These are phyloP conservation scores for Odontesthes bonariensis DNA, from an alignment of 2,113 vertebrate genomes.

Conservation along the genomic window DNA sequence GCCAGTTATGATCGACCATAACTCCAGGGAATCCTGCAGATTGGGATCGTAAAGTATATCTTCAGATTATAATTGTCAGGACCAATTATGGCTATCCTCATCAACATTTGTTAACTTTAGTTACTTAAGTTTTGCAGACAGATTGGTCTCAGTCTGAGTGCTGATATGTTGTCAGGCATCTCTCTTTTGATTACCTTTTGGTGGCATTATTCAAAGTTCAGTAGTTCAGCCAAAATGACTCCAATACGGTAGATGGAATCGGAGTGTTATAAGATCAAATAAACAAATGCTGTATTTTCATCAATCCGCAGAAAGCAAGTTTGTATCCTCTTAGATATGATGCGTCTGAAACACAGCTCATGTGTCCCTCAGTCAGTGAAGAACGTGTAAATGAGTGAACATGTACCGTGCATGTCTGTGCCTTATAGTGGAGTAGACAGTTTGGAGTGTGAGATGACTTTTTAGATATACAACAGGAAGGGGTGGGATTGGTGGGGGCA, in stretches of 20 bases:
- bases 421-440: slow-evolving; percentile 8
- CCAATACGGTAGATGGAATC: background rate
- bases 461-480: slow-evolving; percentile 29
- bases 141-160: background rate
- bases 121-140: slow-evolving; percentile 25
- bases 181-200: slow-evolving; percentile 9
- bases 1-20: slow-evolving; percentile 15
- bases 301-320: background rate
- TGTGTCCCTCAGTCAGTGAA: slow-evolving; percentile 43
- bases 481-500: background rate
- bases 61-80: slow-evolving; percentile 42
- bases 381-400: slow-evolving; percentile 26
- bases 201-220: slow-evolving; percentile 6
- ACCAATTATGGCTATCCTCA: slow-evolving; percentile 44
- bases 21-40: slow-evolving; percentile 33
- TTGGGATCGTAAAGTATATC: slow-evolving; percentile 43
- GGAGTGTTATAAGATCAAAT: too few relatives aligned
- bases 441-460: slow-evolving; percentile 41
- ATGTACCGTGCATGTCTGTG: slow-evolving; percentile 10
- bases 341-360: slow-evolving; percentile 36
- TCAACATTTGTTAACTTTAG: slow-evolving; percentile 39
- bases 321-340: slow-evolving; percentile 12
- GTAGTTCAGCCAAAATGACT: background rate
- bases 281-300: background rate
- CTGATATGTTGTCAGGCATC: background rate